Evolutionary conservation across 2,797 vertebrate genomes (phyloP).

Genomic region (Macropus fuliginosus): DNA sequence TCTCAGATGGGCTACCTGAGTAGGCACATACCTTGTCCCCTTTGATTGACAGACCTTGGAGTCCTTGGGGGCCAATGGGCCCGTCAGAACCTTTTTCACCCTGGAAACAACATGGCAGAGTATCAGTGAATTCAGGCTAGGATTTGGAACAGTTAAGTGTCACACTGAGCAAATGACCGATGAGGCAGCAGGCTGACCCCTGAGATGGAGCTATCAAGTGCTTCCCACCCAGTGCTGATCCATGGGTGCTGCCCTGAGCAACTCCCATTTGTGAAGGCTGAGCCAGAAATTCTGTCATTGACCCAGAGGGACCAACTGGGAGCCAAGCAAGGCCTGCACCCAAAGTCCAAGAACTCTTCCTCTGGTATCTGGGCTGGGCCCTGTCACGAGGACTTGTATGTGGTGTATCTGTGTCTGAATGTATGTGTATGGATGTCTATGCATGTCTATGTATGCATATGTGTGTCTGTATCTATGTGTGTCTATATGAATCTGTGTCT

Average conservation of each 20-base stretch:
- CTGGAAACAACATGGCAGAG: slow-evolving; percentile 80
- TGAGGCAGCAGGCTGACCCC: no score
- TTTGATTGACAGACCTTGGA: slow-evolving; percentile 86
- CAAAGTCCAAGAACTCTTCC: no score
- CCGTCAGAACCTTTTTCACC: slow-evolving; percentile 90
- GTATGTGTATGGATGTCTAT: no score
- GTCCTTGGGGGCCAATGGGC: slow-evolving; percentile 84
- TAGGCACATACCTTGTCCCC: slow-evolving; percentile 89
- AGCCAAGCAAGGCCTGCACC: no score
- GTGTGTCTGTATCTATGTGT: no score
- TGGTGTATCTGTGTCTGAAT: no score
- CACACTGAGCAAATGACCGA: no score
- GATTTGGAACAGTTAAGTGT: not conserved
- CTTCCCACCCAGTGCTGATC: not conserved
- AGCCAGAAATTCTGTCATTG: not conserved
- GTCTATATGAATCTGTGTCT: no score
- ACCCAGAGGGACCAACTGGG: no score
- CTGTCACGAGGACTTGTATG: not conserved
- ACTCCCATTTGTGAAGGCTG: not conserved
- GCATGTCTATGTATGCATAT: no score
- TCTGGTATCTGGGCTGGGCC: not conserved
- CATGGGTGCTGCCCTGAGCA: not conserved
- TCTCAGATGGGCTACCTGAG: not conserved
- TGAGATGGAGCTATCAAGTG: no score
- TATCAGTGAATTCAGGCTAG: slow-evolving; percentile 42